These are phyloP conservation scores for Drosophila cracens DNA, from an alignment of 2,888 invertebrate genomes.

Conservation along the genomic window DNA sequence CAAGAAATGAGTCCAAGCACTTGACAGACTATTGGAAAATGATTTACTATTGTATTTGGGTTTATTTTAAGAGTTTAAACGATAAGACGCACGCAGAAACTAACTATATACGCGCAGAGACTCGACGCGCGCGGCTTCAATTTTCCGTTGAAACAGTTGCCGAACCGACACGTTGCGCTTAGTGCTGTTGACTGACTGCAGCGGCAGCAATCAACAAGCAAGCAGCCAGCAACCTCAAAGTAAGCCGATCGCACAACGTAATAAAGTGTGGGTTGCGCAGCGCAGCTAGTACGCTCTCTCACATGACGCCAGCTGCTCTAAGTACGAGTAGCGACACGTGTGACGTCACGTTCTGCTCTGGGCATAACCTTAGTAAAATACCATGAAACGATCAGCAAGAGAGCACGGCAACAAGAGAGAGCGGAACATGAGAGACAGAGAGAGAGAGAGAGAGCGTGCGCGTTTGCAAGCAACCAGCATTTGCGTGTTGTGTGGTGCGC, in stretches of 20 bases:
- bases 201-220: constrained; percentile 21
- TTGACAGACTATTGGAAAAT: constrained; percentile 15
- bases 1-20: constrained; percentile 2
- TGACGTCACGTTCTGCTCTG: constrained; percentile 28
- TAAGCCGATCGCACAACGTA: constrained; percentile 36
- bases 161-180: constrained; percentile 77
- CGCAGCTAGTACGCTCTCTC: not conserved
- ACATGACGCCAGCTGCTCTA: constrained; percentile 37
- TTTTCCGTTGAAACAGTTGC: constrained; percentile 51
- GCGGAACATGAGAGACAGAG: constrained; percentile 1
- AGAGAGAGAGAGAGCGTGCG: constrained; percentile 3
- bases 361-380: constrained; percentile 19
- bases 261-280: constrained; percentile 14
- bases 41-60: constrained; percentile 24
- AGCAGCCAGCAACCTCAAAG: constrained; percentile 38
- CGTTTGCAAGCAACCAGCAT: constrained; percentile 26
- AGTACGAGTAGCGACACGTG: constrained; percentile 1
- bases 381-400: constrained; percentile 29
- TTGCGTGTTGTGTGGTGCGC: constrained; percentile 42
- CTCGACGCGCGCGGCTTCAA: constrained; percentile 23
- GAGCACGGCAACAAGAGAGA: not conserved
- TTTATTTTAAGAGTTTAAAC: constrained; percentile 23
- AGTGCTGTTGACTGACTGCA: constrained; percentile 80
- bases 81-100: constrained; percentile 24
- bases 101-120: constrained; percentile 1